Base-by-base conservation (phyloP, 2,888 invertebrate genomes). In the Nomada hirtipes region DNA sequence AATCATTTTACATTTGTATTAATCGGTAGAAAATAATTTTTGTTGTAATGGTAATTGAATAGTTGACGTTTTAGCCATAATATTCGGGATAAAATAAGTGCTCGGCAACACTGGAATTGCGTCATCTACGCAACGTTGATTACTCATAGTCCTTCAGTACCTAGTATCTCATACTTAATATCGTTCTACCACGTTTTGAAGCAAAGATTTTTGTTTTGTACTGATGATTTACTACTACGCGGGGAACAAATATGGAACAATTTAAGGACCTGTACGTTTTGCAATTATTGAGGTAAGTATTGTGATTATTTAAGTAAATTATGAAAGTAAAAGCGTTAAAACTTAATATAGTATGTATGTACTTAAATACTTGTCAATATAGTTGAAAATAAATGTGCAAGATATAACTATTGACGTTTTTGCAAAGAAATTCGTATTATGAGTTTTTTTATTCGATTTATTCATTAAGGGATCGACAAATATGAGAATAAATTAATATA, bases 91-190 rank as follows among this genome's bases (percentile, higher is more conserved):
- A 11, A 9, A 2, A n/a, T 42, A 42, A 13, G 10, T 11, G 18
- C 15, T 29, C 10, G 57, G 42, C 63, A 80, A 72, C 80, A 47
- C n/a, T 63, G 79, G 26, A 57, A 61, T 68, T 72, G 7, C 71
- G 55, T 71, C 67, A 80, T 63, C 13, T 1, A 11, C 11, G 4
- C 36, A 71, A n/a, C 20, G 10, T 55, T 20, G 18, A 15, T 4
- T 60, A 11, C 18, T 13, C 26, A 9, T 0, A 13, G 47, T 59
- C 3, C 47, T 15, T 36, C 18, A 7, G 36, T 47, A n/a, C 10
- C 13, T 42, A 10, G 18, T 42, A 7, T 47, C 15, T 36, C 36
- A 36, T 10, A 55, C 18, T 47, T 29, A 47, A 44, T 23, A 68
- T 10, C 10, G 9, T 13, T 7, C 20, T 4, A 13, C 2, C 0